Base-by-base conservation (phyloP, 35 echinoderm and acorn worm species). In the Amphiura filiformis region DNA sequence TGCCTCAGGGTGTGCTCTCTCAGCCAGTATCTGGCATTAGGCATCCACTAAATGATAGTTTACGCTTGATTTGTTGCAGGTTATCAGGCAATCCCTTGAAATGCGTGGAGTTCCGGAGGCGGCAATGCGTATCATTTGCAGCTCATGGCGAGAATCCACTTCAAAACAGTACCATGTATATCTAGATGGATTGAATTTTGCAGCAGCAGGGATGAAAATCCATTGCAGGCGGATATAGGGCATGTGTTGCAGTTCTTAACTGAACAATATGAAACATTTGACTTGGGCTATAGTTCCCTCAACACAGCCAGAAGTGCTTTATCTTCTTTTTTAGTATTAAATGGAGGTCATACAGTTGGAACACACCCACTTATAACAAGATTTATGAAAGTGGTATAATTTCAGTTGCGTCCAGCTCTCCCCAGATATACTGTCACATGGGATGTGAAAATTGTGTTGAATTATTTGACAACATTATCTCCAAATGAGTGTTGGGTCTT, bases 381-480 rank as follows among this genome's bases (percentile, higher is more conserved):
- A 32, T 92, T 92, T 64, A 77, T 92, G 70, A 87, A 30, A 76
- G 93, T 88, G 17, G 88, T 91, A 1, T n/a, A n/a, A n/a, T 94
- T 87, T 76, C 65, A 91, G 14, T 41, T 91, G 26, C 79, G 75
- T 23, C 82, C 93, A 36, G 78, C 88, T 40, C 44, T 65, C 26
- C 84, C 88, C n/a, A 64, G 88, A 83, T 94, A 94, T 57, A 38
- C 32, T 30, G 79, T 78, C 64, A 76, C 90, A 4, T 93, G 92
- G 92, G 88, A 94, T 85, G 87, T 93, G 4, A 84, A 80, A 35
- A 85, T 93, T 80, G 87, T 93, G 0, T 70, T 90, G 1, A 80
- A 86, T 34, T 86, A 80, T 80, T 26, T 89, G 5, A 85, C 76
- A 82, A 81, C 36, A 39, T 36, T 93, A 36, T 84, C 80, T 0